Conservation (phyloP, 2,888 invertebrate genomes). For the Leistus spinibarbis region DNA sequence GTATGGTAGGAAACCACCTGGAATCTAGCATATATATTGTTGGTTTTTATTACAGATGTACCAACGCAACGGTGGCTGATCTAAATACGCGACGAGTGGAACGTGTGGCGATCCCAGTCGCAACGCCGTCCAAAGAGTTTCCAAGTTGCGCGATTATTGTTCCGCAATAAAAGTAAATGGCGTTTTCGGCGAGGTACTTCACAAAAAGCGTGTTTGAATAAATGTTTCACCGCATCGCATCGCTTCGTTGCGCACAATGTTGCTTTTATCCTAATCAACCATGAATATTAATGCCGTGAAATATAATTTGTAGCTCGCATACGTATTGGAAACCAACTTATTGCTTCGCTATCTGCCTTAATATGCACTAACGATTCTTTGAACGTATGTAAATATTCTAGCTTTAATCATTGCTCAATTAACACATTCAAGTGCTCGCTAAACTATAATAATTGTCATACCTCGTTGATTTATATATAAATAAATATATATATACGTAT, state of each 20-base stretch:
- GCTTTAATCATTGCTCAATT: no score
- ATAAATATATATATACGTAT: not conserved
- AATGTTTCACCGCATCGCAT: slow-evolving; percentile 17
- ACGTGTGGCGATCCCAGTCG: slow-evolving; percentile 29
- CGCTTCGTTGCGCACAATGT: slow-evolving; percentile 3
- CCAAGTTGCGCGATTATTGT: slow-evolving; percentile 30
- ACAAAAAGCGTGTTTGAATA: slow-evolving; percentile 16
- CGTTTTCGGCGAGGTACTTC: slow-evolving; percentile 20
- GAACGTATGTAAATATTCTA: no score
- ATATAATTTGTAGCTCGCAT: slow-evolving; percentile 16
- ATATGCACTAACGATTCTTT: not conserved
- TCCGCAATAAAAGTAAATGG: slow-evolving; percentile 37
- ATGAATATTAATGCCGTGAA: slow-evolving; percentile 36
- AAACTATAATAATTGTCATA: not conserved
- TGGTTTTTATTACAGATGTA: not conserved
- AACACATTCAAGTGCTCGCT: not conserved
- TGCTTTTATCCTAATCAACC: slow-evolving; percentile 36
- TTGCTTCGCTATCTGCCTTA: not conserved
- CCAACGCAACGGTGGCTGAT: slow-evolving; percentile 4
- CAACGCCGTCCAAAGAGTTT: not conserved
- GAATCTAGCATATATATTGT: not conserved
- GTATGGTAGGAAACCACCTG: not conserved
- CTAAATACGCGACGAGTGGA: slow-evolving; percentile 19
- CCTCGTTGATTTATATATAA: not conserved
- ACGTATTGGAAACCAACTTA: slow-evolving; percentile 7